These are phyloP conservation scores for Ptychoptera contaminata DNA, from an alignment of 2,888 invertebrate genomes.

Conservation along the genomic window DNA sequence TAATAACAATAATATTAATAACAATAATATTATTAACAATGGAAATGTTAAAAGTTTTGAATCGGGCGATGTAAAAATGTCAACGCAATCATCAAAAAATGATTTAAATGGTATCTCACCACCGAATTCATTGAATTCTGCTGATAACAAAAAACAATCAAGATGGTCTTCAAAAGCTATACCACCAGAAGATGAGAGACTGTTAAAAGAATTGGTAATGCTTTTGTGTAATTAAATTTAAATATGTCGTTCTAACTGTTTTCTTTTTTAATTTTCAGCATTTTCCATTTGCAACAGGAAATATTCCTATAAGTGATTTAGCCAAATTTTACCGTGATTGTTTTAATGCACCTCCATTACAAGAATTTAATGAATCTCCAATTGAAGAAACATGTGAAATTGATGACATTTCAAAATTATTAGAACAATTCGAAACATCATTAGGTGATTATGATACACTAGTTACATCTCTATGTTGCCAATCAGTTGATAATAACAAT, in stretches of 20 bases:
- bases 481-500: conserved; percentile 13
- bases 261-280: conserved; percentile 15
- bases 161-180: conserved; percentile 12
- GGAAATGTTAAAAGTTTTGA: conserved; percentile 7
- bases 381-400: conserved; percentile 11
- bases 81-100: conserved; percentile 10
- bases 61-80: conserved; percentile 6
- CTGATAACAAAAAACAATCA: conserved; percentile 9
- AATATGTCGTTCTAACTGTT: conserved; percentile 1
- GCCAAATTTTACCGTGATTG: conserved; percentile 32
- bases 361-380: conserved; percentile 11
- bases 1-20: conserved; percentile 11
- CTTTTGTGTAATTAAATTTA: background rate
- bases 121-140: conserved; percentile 18
- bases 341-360: conserved; percentile 26
- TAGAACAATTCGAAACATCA: conserved; percentile 31
- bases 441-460: conserved; percentile 30
- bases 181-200: conserved; percentile 25
- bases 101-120: conserved; percentile 18
- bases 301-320: conserved; percentile 29
- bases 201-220: conserved; percentile 25
- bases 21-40: conserved; percentile 8
- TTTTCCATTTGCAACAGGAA: conserved; percentile 31
- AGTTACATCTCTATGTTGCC: conserved; percentile 24
- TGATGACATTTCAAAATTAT: conserved; percentile 27